Conservation (phyloP, 1,140 invertebrate species). For the Lepidotrigona ventralis region DNA sequence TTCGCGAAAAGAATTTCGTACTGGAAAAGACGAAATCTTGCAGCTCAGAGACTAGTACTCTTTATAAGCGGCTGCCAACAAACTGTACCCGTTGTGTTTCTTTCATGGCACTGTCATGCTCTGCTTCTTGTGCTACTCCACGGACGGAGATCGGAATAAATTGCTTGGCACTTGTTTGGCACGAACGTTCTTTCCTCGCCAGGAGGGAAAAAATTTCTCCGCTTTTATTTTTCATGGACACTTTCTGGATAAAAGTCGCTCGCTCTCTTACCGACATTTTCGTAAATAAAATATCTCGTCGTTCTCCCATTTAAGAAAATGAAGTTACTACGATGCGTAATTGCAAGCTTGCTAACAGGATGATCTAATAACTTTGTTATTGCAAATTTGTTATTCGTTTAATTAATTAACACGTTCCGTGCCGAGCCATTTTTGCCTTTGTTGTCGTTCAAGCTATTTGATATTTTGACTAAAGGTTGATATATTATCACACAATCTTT, state of each 20-base stretch:
- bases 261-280: too few relatives aligned
- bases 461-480: too few relatives aligned
- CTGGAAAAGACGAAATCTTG: slow-evolving; percentile 53
- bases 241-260: background rate
- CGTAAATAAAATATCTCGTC: too few relatives aligned
- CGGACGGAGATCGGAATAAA: slow-evolving; percentile 50
- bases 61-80: slow-evolving; percentile 49
- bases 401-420: too few relatives aligned
- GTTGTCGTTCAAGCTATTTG: too few relatives aligned
- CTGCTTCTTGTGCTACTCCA: slow-evolving; percentile 62
- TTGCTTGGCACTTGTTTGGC: slow-evolving; percentile 34
- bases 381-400: too few relatives aligned
- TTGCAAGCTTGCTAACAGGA: too few relatives aligned
- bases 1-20: slow-evolving; percentile 40
- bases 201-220: slow-evolving; percentile 18
- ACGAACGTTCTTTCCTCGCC: slow-evolving; percentile 11
- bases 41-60: slow-evolving; percentile 16
- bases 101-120: slow-evolving; percentile 66
- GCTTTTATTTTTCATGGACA: background rate
- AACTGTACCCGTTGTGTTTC: slow-evolving; percentile 52
- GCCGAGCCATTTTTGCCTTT: too few relatives aligned
- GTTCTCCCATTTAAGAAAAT: too few relatives aligned
- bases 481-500: too few relatives aligned
- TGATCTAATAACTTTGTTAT: too few relatives aligned
- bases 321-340: too few relatives aligned